These are phyloP conservation scores for Pristionchus arcanus DNA, from an alignment of 2,888 invertebrate genomes.

Conservation along the genomic window DNA sequence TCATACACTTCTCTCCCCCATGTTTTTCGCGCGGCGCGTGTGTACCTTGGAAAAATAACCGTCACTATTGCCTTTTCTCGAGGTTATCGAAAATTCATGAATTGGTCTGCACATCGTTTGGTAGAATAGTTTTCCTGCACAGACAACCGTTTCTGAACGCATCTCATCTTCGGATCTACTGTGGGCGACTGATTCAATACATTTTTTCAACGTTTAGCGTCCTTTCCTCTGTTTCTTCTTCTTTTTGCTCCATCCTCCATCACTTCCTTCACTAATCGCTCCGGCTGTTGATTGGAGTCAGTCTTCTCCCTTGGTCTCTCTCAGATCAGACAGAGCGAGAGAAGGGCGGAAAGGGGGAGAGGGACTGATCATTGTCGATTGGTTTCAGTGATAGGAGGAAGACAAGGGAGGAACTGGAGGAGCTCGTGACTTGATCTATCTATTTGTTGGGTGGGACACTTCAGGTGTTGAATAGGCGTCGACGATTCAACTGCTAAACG, in stretches of 20 bases:
- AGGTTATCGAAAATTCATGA: background rate
- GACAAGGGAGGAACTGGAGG: background rate
- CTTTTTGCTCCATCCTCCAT: background rate
- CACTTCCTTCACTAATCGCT: background rate
- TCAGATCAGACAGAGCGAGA: background rate
- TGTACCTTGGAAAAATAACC: background rate
- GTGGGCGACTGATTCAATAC: too few species aligned
- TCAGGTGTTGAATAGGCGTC: background rate
- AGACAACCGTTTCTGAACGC: too few species aligned
- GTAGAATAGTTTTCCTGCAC: background rate
- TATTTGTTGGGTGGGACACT: background rate
- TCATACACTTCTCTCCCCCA: background rate
- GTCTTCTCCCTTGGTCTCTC: background rate
- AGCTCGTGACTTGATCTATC: background rate
- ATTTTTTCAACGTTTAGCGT: background rate
- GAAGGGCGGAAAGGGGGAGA: background rate
- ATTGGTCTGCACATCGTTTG: background rate
- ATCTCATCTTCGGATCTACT: too few species aligned
- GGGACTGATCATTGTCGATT: background rate
- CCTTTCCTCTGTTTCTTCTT: background rate
- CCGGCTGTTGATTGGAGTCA: background rate
- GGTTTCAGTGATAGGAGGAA: background rate
- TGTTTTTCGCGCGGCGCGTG: background rate
- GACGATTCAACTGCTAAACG: background rate
- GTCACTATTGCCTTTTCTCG: background rate